Evolutionary conservation across 2,113 vertebrate species (phyloP).

Genomic region (Phaethon lepturus): DNA sequence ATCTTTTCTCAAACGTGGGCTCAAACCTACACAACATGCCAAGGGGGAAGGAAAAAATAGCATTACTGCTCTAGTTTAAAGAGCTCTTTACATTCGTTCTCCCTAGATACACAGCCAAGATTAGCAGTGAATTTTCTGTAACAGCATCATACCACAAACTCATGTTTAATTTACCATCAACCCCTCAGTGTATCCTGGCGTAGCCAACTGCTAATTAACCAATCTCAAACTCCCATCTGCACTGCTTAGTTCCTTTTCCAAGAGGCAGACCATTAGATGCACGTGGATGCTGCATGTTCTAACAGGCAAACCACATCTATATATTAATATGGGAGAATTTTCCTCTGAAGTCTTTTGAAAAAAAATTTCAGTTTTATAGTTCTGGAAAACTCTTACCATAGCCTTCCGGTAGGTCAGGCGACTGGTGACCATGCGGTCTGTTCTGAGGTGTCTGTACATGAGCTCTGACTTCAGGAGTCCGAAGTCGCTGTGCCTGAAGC

Average conservation of each 20-base stretch:
- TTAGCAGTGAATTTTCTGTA: constrained; percentile 52
- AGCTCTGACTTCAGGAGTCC: constrained; percentile 87
- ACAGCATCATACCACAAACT: constrained; percentile 46
- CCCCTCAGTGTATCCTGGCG: constrained; percentile 41
- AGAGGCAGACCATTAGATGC: not conserved
- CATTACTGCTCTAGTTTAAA: constrained; percentile 57
- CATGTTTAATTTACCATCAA: constrained; percentile 61
- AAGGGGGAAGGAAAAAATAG: constrained; percentile 57
- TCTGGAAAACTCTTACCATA: constrained; percentile 82
- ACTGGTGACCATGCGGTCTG: constrained; percentile 92
- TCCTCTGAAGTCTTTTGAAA: not conserved
- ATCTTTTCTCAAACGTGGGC: constrained; percentile 17
- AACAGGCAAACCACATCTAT: not conserved
- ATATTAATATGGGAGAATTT: not conserved
- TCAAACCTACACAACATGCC: constrained; percentile 49
- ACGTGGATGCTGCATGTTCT: not conserved
- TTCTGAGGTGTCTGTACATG: constrained; percentile 91
- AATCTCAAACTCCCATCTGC: constrained; percentile 22
- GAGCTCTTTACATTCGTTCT: constrained; percentile 38
- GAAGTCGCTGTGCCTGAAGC: constrained; percentile 88
- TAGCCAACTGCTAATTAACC: constrained; percentile 46
- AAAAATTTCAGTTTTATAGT: accelerated
- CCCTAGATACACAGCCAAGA: constrained; percentile 64
- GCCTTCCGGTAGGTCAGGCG: constrained; percentile 94
- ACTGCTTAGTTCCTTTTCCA: not conserved